Conservation (phyloP, 2,797 vertebrate genomes). For the Poeciliopsis gracilis region DNA sequence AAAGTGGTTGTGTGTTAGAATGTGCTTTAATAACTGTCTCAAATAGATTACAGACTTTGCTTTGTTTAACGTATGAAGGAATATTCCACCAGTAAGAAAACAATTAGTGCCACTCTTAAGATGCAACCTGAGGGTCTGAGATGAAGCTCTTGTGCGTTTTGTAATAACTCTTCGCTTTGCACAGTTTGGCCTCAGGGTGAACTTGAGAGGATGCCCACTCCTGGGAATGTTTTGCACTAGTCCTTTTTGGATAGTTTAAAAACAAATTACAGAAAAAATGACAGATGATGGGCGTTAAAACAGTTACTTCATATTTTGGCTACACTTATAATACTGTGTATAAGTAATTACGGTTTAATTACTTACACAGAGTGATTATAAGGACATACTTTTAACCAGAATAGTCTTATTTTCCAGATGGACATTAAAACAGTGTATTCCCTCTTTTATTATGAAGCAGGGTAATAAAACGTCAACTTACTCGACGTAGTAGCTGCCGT, state of each 20-base stretch:
- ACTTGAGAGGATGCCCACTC: not conserved
- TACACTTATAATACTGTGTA: not conserved
- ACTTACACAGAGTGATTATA: not conserved
- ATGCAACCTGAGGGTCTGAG: not conserved
- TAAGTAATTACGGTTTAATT: not conserved
- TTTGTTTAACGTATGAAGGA: not conserved
- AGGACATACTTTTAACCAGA: not conserved
- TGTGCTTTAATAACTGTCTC: not conserved
- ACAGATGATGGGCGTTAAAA: not conserved
- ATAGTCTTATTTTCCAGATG: not conserved
- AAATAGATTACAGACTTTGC: not conserved
- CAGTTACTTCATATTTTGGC: not conserved
- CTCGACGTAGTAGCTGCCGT: slow-evolving; percentile 99
- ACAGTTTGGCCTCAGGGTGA: not conserved
- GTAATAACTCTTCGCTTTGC: not conserved
- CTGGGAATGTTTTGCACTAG: not conserved
- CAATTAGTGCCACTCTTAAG: not conserved
- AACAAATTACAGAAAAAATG: not conserved
- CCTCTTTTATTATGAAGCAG: slow-evolving; percentile 36
- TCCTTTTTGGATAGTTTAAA: not conserved
- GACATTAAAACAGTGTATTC: slow-evolving; percentile 33
- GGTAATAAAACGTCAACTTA: slow-evolving; percentile 81
- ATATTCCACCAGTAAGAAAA: no score
- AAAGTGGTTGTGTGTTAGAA: not conserved
- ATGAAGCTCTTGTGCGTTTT: not conserved